phyloP scores from a whole-genome alignment of 2,113 vertebrate genomes.

The Anhinga rufa region DNA sequence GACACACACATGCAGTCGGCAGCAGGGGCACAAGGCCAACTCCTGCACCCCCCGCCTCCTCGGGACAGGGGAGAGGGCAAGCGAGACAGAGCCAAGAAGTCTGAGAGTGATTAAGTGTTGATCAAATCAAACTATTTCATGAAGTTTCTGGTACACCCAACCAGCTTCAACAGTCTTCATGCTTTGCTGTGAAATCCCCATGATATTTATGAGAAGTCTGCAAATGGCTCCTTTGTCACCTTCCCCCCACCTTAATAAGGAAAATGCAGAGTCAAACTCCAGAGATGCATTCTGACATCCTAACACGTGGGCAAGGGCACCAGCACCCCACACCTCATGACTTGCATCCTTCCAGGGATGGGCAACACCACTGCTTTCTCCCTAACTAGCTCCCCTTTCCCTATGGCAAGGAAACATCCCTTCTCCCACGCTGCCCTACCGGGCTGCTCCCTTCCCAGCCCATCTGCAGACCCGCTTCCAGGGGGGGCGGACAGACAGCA shows the following conservation, averaged over 20 bases:
- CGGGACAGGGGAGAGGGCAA: fast-evolving
- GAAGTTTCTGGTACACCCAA: not conserved
- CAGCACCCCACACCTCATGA: not conserved
- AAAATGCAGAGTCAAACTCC: not conserved
- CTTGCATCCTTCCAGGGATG: fast-evolving
- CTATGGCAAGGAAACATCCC: fast-evolving
- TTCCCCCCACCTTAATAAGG: not conserved
- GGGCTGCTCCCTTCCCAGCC: not conserved
- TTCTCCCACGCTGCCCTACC: not conserved
- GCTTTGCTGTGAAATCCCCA: not conserved
- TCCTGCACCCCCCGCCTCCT: not conserved
- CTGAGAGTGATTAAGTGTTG: not conserved
- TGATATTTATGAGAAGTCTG: not conserved
- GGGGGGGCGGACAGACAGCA: constrained; percentile 37
- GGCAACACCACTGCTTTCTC: fast-evolving
- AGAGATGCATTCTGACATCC: not conserved
- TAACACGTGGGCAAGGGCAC: fast-evolving
- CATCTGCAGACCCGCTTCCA: not conserved
- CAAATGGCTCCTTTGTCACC: not conserved
- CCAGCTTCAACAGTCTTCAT: not conserved
- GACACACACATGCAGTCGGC: fast-evolving
- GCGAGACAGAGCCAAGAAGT: not conserved
- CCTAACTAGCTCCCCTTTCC: not conserved
- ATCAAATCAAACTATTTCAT: constrained; percentile 6
- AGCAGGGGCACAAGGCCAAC: fast-evolving